Conservation (phyloP, 2,888 invertebrate genomes). For the Monopis laevigella region DNA sequence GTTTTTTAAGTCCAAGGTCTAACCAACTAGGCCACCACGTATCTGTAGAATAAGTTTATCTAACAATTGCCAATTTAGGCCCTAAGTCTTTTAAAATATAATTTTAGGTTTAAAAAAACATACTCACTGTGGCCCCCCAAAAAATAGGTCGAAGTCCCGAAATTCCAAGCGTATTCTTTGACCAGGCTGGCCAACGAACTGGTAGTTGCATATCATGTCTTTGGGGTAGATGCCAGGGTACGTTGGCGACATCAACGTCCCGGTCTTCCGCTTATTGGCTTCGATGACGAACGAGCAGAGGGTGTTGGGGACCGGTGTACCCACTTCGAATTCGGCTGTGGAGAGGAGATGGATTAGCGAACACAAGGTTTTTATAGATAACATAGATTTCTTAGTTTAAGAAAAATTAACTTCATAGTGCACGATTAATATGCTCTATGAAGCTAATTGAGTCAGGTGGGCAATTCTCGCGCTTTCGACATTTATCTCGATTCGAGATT, state of each 20-base stretch:
- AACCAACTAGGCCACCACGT: no score
- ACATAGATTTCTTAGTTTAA: no score
- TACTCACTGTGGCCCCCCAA: slow-evolving; percentile 97
- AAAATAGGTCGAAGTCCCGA: slow-evolving; percentile 98
- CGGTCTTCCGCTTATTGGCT: slow-evolving; percentile 77
- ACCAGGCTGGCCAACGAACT: slow-evolving; percentile 88
- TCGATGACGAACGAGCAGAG: slow-evolving; percentile 91
- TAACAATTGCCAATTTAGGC: no score
- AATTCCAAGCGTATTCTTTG: slow-evolving; percentile 96
- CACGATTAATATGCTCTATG: no score
- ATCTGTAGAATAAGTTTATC: no score
- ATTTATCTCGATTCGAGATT: no score
- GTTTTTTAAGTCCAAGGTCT: no score
- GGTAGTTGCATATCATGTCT: slow-evolving; percentile 91
- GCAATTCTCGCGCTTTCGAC: no score
- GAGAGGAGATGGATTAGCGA: no score
- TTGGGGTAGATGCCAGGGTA: slow-evolving; percentile 99
- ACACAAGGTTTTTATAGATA: no score
- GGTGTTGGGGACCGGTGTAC: slow-evolving; percentile 85
- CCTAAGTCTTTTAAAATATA: background rate
- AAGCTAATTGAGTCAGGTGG: no score
- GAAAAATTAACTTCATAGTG: no score
- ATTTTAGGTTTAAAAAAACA: background rate
- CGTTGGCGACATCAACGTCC: slow-evolving; percentile 93
- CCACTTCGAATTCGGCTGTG: slow-evolving; percentile 94